Base-by-base conservation (phyloP, 2,888 invertebrate species). In the Andrena hattorfiana region DNA sequence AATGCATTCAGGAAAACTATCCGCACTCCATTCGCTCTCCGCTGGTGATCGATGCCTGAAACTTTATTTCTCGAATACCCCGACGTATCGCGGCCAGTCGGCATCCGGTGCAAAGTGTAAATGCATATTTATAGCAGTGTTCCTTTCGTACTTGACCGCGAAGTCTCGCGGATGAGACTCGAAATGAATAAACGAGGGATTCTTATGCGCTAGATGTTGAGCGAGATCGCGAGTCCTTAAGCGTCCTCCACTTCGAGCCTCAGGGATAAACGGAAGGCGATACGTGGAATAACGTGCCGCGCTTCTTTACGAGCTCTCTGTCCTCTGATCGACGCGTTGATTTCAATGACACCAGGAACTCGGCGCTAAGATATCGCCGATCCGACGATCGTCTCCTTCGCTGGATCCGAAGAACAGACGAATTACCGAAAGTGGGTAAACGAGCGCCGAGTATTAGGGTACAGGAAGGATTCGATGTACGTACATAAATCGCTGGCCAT, bases 261-360 rank as follows among this genome's bases (percentile, higher is more conserved):
- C n/a, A 42, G 42, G 42, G 42, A 42, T 42, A 42, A 42, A 42
- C 5, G 42, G 42, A 42, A 42, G 42, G 42, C 16, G 42, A 42
- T 16, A 16, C 1, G 13, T 49, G 71, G 75, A n/a, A 60, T n/a
- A 71, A 72, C 26, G n/a, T 59, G 59, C 28, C 7, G 59, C 8
- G n/a, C 6, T 28, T 49, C 13, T 20, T 72, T 62, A 62, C 13
- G 32, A 48, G 32, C 6, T 20, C 10, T 56, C 56, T 3, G 56
- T 56, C 56, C 26, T 56, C 26, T 56, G 26, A 10, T 56, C 20
- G 69, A 10, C 35, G 32, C 4, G 42, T 30, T 69, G 70, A 4
- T 10, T 69, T 42, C 68, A 68, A 73, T 68, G 69, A 73, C 35
- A 20, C 35, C 20, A 8, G 35, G 26, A 67, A 67, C 32, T n/a